Base-by-base conservation (phyloP, 2,113 vertebrate genomes). In the Oncorhynchus gorbuscha region DNA sequence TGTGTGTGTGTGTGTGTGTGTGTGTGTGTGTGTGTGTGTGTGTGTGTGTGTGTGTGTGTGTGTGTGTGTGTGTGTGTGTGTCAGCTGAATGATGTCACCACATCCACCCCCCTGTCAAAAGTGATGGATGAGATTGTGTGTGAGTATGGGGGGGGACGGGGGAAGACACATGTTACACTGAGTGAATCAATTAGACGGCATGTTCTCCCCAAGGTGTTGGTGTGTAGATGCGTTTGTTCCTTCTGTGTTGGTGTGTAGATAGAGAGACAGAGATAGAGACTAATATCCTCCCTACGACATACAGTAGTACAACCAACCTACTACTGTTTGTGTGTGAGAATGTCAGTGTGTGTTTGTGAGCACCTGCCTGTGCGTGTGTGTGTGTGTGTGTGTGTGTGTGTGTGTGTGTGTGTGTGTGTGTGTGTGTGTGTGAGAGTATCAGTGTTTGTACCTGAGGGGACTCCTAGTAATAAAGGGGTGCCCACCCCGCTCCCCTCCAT, bases 41-140 rank as follows among this genome's bases (percentile, higher is more conserved):
- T 6, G 45, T 39, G 28, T 75, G 66, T 24, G 24, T 72, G 73
- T 58, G 66, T 80, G 12, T 32, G 59, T 69, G 59, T 68, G 24
- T n/a, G n/a, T n/a, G n/a, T n/a, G n/a, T n/a, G n/a, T n/a, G n/a
- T n/a, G n/a, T 66, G 59, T 66, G 18, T 65, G 48, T 62, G 75
- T 66, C 3, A 28, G 24, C 2, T 66, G 79, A 76, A 79, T 83
- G 70, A 83, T 85, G 81, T 74, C 82, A 81, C 76, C 70, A 76
- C 20, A 22, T 5, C 83, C 74, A 61, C n/a, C n/a, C n/a, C 35
- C 6, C 35, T 8, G 35, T 35, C 35, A 7, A 35, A 35, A 35
- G 6, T 35, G 35, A 35, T 35, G 35, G 35, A 55, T 55, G 59
- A 73, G 73, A 72, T 75, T 79, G 77, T 81, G 65, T 32, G 32